Evolutionary conservation across 2,113 vertebrate genomes (phyloP), one percentile per base, ranked within the genome.

Genomic region (Colaptes auratus): DNA sequence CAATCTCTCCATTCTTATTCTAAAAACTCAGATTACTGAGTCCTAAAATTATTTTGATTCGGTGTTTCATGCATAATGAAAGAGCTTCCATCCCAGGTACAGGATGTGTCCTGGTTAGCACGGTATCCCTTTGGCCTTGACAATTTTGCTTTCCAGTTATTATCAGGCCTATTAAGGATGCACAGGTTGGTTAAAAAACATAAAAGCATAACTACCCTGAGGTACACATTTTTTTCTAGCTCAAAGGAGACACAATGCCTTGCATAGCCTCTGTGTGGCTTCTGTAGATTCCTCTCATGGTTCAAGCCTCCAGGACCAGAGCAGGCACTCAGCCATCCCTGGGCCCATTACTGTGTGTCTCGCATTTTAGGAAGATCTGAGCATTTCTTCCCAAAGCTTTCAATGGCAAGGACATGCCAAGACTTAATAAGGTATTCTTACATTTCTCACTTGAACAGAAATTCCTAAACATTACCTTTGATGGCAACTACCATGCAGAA

Each of bases 181-280:
- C 7, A 7, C 36, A 90, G 70, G 77, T 90, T 92, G 70, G 94
- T 84, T 93, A 86, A 93, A 95, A 86, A 42, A 65, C 80, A 81
- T n/a, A 94, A 86, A 83, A 55, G 6, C 63, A 60, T 46, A 9
- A 28, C 7, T 86, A 31, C 70, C 89, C 61, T 75, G 35, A 90
- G 70, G 58, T 90, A 24, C 6, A 14, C 8, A 24, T 79, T 82
- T 80, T 88, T 76, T 90, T 93, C 86, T 71, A 81, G 20, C 77
- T 93, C 69, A 83, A 46, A 83, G 27, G 56, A 60, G 69, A 63
- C 53, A 88, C 76, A 74, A 33, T 25, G 48, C 16, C 33, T 74
- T 90, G 48, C 16, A 74, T 11, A 66, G 6, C 13, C 85, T 76
- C 59, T 69, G 7, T 52, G 36, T 39, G 44, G 56, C 24, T 82